Base-by-base conservation (phyloP, 2,888 invertebrate genomes). In the Drosophila siamana region DNA sequence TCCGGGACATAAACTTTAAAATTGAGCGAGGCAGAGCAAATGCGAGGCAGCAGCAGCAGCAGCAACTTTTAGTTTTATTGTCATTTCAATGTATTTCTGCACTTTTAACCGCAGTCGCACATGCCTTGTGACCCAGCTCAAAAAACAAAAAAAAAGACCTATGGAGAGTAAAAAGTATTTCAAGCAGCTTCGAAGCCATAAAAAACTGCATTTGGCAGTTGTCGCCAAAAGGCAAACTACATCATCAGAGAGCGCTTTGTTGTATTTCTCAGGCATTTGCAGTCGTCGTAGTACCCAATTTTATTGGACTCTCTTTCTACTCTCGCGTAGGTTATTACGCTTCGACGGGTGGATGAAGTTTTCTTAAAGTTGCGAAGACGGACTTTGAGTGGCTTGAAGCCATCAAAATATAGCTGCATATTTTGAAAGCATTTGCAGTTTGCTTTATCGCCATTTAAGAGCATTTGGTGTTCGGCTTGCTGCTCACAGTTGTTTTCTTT, bases 71-170 rank as follows among this genome's bases (percentile, higher is more conserved):
- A 79, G 89, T 89, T 89, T 86, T 87, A 86, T 85, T 89, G 89
- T 86, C 86, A 82, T 87, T 89, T 85, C 86, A 89, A 87, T 89
- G 82, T 85, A 89, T 86, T 89, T 89, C 86, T 87, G 89, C 87
- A 81, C 89, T 86, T 87, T 89, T 85, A 85, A 88, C 89, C 82
- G 89, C 86, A 85, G 85, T 84, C 56, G 70, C 80, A 76, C 69
- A 79, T 68, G 78, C 69, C 75, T 68, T 64, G 51, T 84, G 85
- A 81, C 79, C 79, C 69, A 69, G 66, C 71, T 62, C 61, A 71
- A 71, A 77, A 81, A 73, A 43, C 13, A 13, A 30, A 38, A 28
- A 33, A 46, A 19, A 9, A 52, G 19, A 28, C 19, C n/a, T 9
- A 22, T 33, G 13, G 43, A 24, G 36, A 59, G 16, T 30, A 40